A percentile compares a stretch with the other conserved stretches of the same genome.
Evolutionary conservation across 2,113 vertebrate species (phyloP).

Genomic region (Nibea albiflora): DNA sequence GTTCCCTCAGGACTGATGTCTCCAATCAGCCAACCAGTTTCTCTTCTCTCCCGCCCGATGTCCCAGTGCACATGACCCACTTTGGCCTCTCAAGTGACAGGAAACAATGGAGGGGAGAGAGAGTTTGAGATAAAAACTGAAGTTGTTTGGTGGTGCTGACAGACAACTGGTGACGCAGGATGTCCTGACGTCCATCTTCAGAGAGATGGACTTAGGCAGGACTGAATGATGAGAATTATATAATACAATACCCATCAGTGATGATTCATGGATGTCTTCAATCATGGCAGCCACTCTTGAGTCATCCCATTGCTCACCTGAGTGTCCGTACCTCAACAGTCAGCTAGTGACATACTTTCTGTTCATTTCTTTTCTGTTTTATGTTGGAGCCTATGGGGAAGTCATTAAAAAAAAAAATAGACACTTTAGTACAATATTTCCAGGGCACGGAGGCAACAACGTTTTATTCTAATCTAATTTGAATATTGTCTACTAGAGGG

Average conservation of each 20-base stretch:
- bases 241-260: conserved; percentile 24
- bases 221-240: conserved; percentile 32
- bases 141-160: conserved; percentile 47
- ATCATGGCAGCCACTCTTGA: conserved; percentile 30
- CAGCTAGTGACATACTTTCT: conserved; percentile 26
- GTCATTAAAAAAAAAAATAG: conserved; percentile 5
- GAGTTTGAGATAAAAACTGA: conserved; percentile 43
- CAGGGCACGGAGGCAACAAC: background rate
- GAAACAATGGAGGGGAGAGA: conserved; percentile 19
- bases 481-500: background rate
- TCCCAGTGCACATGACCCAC: conserved; percentile 57
- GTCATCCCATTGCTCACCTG: conserved; percentile 41
- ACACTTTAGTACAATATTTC: background rate
- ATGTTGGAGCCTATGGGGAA: background rate
- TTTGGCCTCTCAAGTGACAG: conserved; percentile 50
- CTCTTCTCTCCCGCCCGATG: background rate
- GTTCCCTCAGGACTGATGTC: conserved; percentile 52
- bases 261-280: conserved; percentile 52
- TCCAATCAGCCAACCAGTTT: conserved; percentile 60
- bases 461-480: conserved; percentile 12
- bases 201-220: conserved; percentile 27
- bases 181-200: conserved; percentile 44
- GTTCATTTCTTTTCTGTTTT: conserved; percentile 31
- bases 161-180: conserved; percentile 51
- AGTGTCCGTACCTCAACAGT: conserved; percentile 16